Evolutionary conservation across 1,140 invertebrate species (phyloP), one percentile per base, ranked within the genome.

Genomic region (Drosophila oshimai): DNA sequence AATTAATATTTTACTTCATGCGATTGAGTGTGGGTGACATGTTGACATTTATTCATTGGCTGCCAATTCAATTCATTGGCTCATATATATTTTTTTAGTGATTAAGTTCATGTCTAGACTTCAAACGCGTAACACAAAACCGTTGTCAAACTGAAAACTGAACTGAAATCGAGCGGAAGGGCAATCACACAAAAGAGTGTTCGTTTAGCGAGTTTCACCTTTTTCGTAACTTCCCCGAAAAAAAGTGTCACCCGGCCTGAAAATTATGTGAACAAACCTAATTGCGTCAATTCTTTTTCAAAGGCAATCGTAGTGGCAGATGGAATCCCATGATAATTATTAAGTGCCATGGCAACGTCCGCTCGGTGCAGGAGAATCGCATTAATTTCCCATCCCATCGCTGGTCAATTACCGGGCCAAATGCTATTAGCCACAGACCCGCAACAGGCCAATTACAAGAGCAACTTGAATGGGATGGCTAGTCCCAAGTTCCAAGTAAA

Each of bases 391-490:
- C 53, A 70, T 24, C 26, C 42, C 42, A 50, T 51, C 37, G 46
- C 68, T 46, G 68, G 54, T 68, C 68, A 72, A 72, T 72, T 72
- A 72, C 54, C 53, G 46, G 46, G 20, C 68, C 68, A 51, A 72
- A 72, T 72, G 68, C 68, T 72, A 72, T 72, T 72, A 72, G 68
- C 68, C 68, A 72, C 68, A 72, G 65, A 50, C 45, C 67, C 65
- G 68, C 68, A 72, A 72, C 68, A 41, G 68, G 68, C 68, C 68
- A 72, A 72, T 72, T 72, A 72, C 68, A 60, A 68, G 39, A 45
- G 33, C 39, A 33, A 33, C 45, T 44, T 42, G 45, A 33, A 33
- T 60, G 46, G 31, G 20, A n/a, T n/a, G n/a, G n/a, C n/a, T n/a
- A n/a, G n/a, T n/a, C n/a, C n/a, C n/a, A n/a, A n/a, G n/a, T n/a